Conservation (phyloP, 2,113 vertebrate genomes). For the Caranx melampygus region DNA sequence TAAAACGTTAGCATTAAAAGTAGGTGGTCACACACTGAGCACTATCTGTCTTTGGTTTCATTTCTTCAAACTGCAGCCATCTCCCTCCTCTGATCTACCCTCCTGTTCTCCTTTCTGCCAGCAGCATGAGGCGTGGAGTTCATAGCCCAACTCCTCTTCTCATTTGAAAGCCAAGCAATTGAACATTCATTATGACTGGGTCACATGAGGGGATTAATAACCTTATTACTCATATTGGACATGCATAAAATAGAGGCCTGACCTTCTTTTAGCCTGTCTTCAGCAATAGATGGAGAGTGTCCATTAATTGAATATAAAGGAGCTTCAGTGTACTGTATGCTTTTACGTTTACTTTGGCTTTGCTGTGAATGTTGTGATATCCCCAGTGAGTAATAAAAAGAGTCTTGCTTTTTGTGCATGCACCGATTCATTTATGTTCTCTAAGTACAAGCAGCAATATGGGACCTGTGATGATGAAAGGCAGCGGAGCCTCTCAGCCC, state of each 20-base stretch:
- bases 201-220: constrained; percentile 74
- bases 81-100: not conserved
- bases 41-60: not conserved
- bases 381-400: constrained; percentile 38
- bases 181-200: constrained; percentile 61
- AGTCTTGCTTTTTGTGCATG: constrained; percentile 9
- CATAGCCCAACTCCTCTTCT: constrained; percentile 19
- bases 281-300: constrained; percentile 55
- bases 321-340: constrained; percentile 25
- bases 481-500: constrained; percentile 26
- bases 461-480: constrained; percentile 49
- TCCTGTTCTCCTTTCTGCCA: constrained; percentile 16
- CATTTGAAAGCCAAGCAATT: constrained; percentile 39
- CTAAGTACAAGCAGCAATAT: constrained; percentile 26
- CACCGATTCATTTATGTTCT: constrained; percentile 45
- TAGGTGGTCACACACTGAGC: not conserved
- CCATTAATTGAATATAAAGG: constrained; percentile 75
- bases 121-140: not conserved
- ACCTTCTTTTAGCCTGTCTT: constrained; percentile 72
- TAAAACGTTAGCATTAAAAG: too few relatives aligned
- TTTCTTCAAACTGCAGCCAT: not conserved
- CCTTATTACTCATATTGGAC: constrained; percentile 74
- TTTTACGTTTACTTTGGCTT: constrained; percentile 43
- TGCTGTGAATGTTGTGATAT: constrained; percentile 60
- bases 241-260: constrained; percentile 68